Base-by-base conservation (phyloP, 2,888 invertebrate genomes). In the Cephus pygmeus region DNA sequence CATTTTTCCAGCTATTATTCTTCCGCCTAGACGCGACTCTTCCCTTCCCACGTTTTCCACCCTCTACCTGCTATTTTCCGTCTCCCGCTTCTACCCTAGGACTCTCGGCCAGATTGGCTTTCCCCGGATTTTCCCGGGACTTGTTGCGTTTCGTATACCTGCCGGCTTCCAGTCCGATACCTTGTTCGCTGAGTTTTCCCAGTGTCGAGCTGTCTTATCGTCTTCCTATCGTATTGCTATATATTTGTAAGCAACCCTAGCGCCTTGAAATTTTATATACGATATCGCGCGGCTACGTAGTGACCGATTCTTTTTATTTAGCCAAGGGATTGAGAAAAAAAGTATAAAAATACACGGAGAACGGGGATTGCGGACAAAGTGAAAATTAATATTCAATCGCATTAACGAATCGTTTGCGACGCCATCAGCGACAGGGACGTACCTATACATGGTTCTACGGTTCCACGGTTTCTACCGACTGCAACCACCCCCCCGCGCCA, bases 331-430 rank as follows among this genome's bases (percentile, higher is more conserved):
- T 56, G 56, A 56, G 23, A 56, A 1, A 71, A 71, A 33, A 31
- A 1, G 69, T 71, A 71, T 34, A 23, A 33, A 71, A 71, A 34
- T 33, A 71, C 30, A 71, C 6, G 31, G 23, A 31, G 31, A 71
- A 34, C 71, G 71, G 15, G 34, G 34, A 71, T 71, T 33, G 71
- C 12, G 71, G 83, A 87, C 88, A 88, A 89, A 89, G 87, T 86
- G 88, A 88, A 87, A 90, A 90, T 90, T 90, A 89, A 90, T 89
- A 89, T 89, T 89, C 88, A 89, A 90, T 90, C 90, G 90, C 89
- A 90, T 90, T 90, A 90, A 88, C 90, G 89, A 89, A 89, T 90
- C 89, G 89, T 83, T 84, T 87, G 87, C 87, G 89, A 86, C 86
- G 88, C 84, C 85, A 87, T 87, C 88, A 83, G 82, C 81, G 81